These are phyloP conservation scores for Muraenolepis orangiensis DNA, from an alignment of 2,797 vertebrate species.

Conservation along the genomic window DNA sequence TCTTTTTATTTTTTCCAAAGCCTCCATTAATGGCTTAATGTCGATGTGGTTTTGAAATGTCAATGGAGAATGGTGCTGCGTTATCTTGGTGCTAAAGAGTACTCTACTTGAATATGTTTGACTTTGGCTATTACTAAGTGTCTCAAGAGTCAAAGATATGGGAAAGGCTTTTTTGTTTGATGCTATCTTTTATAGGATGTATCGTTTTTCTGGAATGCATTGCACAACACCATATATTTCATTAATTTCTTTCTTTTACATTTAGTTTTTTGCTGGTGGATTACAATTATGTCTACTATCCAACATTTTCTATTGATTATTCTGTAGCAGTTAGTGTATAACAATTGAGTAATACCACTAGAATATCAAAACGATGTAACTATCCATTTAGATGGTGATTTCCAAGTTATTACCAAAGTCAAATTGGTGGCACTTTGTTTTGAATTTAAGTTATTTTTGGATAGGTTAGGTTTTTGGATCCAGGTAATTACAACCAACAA, in stretches of 20 bases:
- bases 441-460: background rate
- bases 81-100: conserved; percentile 61
- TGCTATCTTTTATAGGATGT: too few species aligned
- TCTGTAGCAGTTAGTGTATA: background rate
- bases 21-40: background rate
- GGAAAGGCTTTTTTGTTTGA: too few species aligned
- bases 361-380: background rate
- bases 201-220: too few species aligned
- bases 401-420: background rate
- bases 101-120: conserved; percentile 54
- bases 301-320: background rate
- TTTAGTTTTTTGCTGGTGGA: background rate
- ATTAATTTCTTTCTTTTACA: background rate
- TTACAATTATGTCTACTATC: background rate
- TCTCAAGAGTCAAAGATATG: too few species aligned
- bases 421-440: background rate
- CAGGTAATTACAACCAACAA: background rate
- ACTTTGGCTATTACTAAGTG: too few species aligned
- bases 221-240: too few species aligned
- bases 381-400: background rate
- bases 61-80: conserved; percentile 41
- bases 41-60: conserved; percentile 9
- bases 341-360: background rate
- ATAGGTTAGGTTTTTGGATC: background rate
- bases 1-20: conserved; percentile 17